Evolutionary conservation across 2,888 invertebrate genomes (phyloP).

Genomic region (Trypoxylon attenuatum): DNA sequence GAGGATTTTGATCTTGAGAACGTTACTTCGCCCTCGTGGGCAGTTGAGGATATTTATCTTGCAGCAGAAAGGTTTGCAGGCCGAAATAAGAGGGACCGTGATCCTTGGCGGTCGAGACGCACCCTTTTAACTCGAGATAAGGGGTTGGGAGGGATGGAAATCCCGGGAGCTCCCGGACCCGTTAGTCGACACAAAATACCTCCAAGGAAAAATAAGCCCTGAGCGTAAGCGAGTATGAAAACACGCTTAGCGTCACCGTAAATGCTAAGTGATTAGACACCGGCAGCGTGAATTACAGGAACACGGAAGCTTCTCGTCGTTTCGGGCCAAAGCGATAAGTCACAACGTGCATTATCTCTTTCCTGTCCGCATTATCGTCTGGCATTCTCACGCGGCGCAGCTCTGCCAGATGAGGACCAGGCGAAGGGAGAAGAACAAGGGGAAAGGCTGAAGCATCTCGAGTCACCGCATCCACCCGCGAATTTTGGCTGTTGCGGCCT

Average conservation of each 20-base stretch:
- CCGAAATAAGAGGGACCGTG: no score
- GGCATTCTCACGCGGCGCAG: no score
- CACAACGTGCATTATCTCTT: constrained; percentile 20
- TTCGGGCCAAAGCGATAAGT: constrained; percentile 29
- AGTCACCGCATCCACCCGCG: constrained; percentile 14
- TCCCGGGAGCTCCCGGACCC: constrained; percentile 38
- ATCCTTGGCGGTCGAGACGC: constrained; percentile 14
- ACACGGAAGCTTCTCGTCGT: constrained; percentile 10
- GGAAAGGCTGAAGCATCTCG: constrained; percentile 11
- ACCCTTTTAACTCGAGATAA: constrained; percentile 44
- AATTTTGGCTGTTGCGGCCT: not conserved
- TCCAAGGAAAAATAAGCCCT: no score
- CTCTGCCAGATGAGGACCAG: no score
- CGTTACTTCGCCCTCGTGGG: no score
- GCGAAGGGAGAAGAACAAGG: no score
- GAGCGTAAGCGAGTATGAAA: no score
- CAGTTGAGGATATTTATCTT: no score
- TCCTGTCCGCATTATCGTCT: constrained; percentile 21
- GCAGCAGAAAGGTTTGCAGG: no score
- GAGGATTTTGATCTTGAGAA: not conserved
- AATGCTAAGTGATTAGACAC: constrained; percentile 32
- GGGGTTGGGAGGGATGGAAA: constrained; percentile 28
- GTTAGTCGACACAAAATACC: no score
- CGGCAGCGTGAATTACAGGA: constrained; percentile 38
- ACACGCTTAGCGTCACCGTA: constrained; percentile 18